phyloP scores from a whole-genome alignment of 2,888 invertebrate genomes.

The Drosophila demipolita region DNA sequence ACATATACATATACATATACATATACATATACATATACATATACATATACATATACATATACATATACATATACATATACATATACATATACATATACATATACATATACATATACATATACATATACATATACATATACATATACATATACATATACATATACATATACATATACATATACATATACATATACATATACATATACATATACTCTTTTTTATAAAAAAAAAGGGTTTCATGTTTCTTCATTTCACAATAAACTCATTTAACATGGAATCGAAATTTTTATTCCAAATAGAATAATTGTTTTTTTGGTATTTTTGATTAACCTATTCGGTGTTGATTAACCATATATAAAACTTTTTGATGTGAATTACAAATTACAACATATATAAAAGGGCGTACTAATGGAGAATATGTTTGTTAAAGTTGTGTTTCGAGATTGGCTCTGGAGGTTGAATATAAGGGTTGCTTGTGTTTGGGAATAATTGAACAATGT shows the following conservation, averaged over 20 bases:
- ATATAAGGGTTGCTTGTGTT: background rate
- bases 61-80: background rate
- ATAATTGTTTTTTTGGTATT: background rate
- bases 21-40: background rate
- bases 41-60: background rate
- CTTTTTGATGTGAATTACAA: background rate
- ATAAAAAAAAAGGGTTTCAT: too few relatives aligned
- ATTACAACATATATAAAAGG: slow-evolving; percentile 4
- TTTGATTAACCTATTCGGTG: background rate
- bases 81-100: too few relatives aligned
- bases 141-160: slow-evolving; percentile 2
- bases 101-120: background rate
- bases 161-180: background rate
- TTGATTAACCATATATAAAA: background rate
- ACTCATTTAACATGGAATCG: background rate
- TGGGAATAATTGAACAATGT: background rate
- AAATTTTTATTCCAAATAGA: slow-evolving; percentile 12
- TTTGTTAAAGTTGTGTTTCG: slow-evolving; percentile 10
- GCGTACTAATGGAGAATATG: slow-evolving; percentile 2
- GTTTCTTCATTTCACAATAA: slow-evolving; percentile 46
- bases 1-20: background rate
- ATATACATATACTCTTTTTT: too few relatives aligned
- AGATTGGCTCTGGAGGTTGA: slow-evolving; percentile 26
- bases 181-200: background rate
- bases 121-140: background rate